phyloP scores from a whole-genome alignment of 2,888 invertebrate genomes.

The Synergus laeviventris region DNA sequence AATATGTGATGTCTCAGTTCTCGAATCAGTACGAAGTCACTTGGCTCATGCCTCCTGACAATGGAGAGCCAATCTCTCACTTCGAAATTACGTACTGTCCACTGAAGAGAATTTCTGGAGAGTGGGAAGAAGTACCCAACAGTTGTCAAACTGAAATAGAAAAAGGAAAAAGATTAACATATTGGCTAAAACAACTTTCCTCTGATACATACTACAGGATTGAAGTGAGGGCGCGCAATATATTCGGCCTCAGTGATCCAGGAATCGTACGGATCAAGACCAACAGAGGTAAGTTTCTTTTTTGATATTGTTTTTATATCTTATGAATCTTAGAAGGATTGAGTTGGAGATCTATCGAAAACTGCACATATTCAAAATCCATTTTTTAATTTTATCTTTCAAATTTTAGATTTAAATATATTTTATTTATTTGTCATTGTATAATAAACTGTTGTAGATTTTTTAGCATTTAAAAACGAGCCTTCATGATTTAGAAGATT shows the following conservation, averaged over 20 bases:
- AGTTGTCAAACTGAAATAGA: slow-evolving; percentile 80
- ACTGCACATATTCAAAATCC: not conserved
- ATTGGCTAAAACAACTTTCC: slow-evolving; percentile 83
- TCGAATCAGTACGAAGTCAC: slow-evolving; percentile 88
- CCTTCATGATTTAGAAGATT: not conserved
- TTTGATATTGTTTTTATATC: slow-evolving; percentile 31
- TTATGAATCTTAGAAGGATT: not conserved
- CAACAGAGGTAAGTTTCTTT: slow-evolving; percentile 87
- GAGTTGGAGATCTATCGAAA: slow-evolving; percentile 24
- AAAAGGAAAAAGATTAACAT: slow-evolving; percentile 81
- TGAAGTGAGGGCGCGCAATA: slow-evolving; percentile 90
- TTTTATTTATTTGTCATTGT: not conserved
- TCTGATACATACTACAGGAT: slow-evolving; percentile 91
- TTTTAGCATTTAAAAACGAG: not conserved
- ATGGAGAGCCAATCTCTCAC: slow-evolving; percentile 91
- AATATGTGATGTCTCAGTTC: slow-evolving; percentile 79
- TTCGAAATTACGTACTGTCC: slow-evolving; percentile 89
- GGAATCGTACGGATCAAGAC: slow-evolving; percentile 89
- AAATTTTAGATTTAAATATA: not conserved
- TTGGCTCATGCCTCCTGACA: slow-evolving; percentile 92
- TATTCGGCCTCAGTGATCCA: slow-evolving; percentile 88
- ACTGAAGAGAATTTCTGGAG: slow-evolving; percentile 83
- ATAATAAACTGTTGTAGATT: too few relatives aligned
- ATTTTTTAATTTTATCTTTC: not conserved
- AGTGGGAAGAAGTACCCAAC: slow-evolving; percentile 78